Conservation (phyloP, 1,140 invertebrate species). For the Zaprionus kolodkinae region DNA sequence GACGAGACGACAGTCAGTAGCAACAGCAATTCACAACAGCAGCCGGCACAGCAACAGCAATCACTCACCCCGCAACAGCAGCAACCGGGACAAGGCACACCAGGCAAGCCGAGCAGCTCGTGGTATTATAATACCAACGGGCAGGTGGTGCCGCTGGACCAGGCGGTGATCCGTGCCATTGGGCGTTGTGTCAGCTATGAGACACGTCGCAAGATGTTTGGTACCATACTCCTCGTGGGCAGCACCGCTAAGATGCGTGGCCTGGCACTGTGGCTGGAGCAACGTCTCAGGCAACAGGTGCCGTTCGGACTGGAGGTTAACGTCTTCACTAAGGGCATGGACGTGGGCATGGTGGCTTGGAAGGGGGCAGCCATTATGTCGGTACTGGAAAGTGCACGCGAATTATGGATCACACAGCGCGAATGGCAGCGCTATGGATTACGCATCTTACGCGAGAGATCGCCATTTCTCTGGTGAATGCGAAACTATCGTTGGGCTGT, state of each 20-base stretch:
- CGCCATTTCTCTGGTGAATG: conserved; percentile 91
- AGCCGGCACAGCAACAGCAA: conserved; percentile 10
- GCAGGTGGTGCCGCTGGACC: conserved; percentile 93
- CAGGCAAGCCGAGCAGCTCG: conserved; percentile 86
- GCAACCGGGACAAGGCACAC: conserved; percentile 27
- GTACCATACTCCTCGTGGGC: conserved; percentile 95
- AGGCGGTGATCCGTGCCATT: conserved; percentile 95
- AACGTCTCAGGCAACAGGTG: conserved; percentile 88
- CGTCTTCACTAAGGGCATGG: conserved; percentile 91
- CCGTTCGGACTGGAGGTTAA: conserved; percentile 67
- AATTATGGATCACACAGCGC: conserved; percentile 94
- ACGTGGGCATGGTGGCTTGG: conserved; percentile 95
- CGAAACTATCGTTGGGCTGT: conserved; percentile 73
- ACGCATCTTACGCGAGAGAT: conserved; percentile 93
- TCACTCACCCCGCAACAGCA: conserved; percentile 1
- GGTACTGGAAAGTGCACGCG: conserved; percentile 95
- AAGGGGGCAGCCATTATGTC: conserved; percentile 97
- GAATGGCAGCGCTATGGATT: conserved; percentile 96
- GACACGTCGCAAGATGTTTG: conserved; percentile 97
- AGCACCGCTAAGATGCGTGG: conserved; percentile 95
- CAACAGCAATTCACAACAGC: conserved; percentile 37
- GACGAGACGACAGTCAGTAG: conserved; percentile 85
- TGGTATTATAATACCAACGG: conserved; percentile 89
- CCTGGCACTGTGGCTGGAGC: conserved; percentile 94
- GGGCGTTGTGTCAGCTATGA: conserved; percentile 95